Conservation (phyloP, 2,797 vertebrate genomes). For the Phylloscopus collybita region DNA sequence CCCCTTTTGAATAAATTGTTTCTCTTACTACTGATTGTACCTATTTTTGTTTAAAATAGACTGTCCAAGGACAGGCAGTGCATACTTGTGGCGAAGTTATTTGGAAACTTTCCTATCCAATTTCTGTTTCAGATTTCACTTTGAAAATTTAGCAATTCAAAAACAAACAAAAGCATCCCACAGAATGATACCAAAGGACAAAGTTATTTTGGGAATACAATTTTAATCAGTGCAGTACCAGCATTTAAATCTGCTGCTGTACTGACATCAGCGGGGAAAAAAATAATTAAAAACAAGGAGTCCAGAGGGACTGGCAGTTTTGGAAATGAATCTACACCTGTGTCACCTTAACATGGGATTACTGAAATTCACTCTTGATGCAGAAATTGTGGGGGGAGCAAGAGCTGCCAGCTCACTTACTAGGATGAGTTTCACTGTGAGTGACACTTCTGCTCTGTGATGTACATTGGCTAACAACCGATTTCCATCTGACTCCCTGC, state of each 20-base stretch:
- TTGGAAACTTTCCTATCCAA: background rate
- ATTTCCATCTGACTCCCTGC: constrained; percentile 28
- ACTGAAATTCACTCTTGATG: constrained; percentile 6
- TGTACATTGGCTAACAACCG: background rate
- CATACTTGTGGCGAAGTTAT: background rate
- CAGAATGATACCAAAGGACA: constrained; percentile 41
- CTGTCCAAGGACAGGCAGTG: background rate
- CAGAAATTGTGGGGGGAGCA: background rate
- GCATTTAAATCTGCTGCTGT: constrained; percentile 44
- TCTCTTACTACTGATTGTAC: background rate
- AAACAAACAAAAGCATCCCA: constrained; percentile 31
- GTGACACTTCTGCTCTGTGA: background rate
- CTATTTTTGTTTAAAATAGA: background rate
- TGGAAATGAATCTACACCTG: constrained; percentile 59
- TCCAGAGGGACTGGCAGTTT: constrained; percentile 48
- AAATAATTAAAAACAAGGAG: constrained; percentile 56
- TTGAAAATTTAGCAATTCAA: constrained; percentile 18
- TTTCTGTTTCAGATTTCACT: constrained; percentile 33
- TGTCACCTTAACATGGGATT: constrained; percentile 42
- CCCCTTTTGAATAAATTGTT: background rate
- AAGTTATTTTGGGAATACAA: constrained; percentile 58
- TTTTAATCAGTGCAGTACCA: constrained; percentile 59
- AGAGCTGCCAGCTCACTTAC: constrained; percentile 21
- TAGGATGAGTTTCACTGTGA: background rate
- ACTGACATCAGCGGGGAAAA: background rate